A percentile compares a stretch with the other conserved stretches of the same genome.
Evolutionary conservation across 2,888 invertebrate genomes (phyloP).

Genomic region (Dasypolia templi): DNA sequence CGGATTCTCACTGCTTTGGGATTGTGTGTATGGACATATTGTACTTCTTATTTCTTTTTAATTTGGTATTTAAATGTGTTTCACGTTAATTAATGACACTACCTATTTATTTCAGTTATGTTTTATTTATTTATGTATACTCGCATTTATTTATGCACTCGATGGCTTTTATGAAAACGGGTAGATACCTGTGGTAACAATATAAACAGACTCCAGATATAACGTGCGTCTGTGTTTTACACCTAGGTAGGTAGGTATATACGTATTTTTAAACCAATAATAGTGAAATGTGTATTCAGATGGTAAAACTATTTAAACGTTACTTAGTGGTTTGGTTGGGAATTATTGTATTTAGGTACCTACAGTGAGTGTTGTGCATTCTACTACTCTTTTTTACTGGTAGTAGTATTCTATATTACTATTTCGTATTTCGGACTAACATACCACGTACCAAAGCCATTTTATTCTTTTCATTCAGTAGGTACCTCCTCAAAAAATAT

Average conservation of each 20-base stretch:
- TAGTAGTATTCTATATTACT: background rate
- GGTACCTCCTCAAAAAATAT: background rate
- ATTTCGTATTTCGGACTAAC: constrained; percentile 5
- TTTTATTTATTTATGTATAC: constrained; percentile 25
- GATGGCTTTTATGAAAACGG: constrained; percentile 8
- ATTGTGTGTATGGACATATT: background rate
- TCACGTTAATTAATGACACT: background rate
- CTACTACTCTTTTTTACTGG: background rate
- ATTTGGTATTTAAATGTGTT: constrained; percentile 1
- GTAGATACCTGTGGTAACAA: background rate
- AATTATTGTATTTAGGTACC: constrained; percentile 30
- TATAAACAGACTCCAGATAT: background rate
- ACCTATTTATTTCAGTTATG: background rate
- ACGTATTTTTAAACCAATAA: background rate
- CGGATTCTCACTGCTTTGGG: background rate
- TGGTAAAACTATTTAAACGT: background rate
- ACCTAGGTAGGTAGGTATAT: background rate
- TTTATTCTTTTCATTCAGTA: background rate
- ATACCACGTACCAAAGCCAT: background rate
- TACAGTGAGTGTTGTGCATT: background rate
- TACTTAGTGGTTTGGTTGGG: background rate
- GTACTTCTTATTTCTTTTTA: background rate
- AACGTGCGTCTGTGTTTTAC: background rate
- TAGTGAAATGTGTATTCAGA: background rate
- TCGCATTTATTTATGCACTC: background rate